Evolutionary conservation across 2,113 vertebrate genomes (phyloP).

Genomic region (Narcine bancroftii): DNA sequence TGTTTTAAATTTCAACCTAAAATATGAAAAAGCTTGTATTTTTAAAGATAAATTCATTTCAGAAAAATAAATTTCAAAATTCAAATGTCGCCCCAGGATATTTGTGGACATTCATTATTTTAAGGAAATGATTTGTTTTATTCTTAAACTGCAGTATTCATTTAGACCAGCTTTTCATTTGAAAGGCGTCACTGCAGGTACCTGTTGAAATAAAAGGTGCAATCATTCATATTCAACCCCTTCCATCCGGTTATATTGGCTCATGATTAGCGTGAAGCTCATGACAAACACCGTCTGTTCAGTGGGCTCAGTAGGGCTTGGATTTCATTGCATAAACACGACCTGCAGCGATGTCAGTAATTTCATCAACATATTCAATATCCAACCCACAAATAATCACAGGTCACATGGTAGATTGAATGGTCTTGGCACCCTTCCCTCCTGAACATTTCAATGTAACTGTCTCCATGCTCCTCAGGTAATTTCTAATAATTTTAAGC

Average conservation of each 20-base stretch:
- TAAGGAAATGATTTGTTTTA: not conserved
- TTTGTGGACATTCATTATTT: not conserved
- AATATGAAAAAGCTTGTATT: too few species aligned
- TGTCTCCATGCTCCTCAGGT: not conserved
- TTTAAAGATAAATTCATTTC: too few species aligned
- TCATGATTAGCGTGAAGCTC: conserved; percentile 58
- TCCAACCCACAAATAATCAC: not conserved
- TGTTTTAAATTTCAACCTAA: too few species aligned
- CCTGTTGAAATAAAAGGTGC: not conserved
- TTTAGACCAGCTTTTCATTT: not conserved
- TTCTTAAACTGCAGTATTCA: not conserved
- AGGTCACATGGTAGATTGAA: not conserved
- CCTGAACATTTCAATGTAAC: not conserved
- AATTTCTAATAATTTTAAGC: not conserved
- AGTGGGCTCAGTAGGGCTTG: conserved; percentile 53
- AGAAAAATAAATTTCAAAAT: not conserved
- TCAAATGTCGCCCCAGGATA: not conserved
- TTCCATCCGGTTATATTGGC: conserved; percentile 39
- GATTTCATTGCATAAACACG: conserved; percentile 62
- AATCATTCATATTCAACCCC: not conserved
- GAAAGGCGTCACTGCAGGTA: too few species aligned
- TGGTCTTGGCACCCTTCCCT: not conserved
- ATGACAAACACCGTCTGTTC: conserved; percentile 65
- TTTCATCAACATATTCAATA: conserved; percentile 70
- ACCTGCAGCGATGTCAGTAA: conserved; percentile 56